Evolutionary conservation across 1,140 invertebrate species (phyloP).

Genomic region (Dendroctonus valens): DNA sequence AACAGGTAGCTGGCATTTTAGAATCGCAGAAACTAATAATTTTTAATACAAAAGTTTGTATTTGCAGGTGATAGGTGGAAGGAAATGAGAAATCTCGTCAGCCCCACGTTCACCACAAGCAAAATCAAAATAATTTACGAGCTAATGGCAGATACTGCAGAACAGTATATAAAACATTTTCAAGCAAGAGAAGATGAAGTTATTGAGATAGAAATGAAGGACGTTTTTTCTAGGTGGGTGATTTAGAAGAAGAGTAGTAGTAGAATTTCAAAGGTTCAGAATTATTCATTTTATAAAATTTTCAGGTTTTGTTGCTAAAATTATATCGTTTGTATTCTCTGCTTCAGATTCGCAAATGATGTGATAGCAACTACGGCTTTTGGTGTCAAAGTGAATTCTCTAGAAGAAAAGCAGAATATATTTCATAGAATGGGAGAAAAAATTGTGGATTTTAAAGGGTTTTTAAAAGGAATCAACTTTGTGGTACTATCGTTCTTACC

Average conservation of each 20-base stretch:
- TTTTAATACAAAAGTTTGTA: not conserved
- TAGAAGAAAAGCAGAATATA: constrained; percentile 53
- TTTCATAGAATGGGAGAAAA: constrained; percentile 54
- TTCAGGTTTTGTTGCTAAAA: no score
- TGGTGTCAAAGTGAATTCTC: constrained; percentile 57
- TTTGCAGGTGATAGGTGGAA: constrained; percentile 51
- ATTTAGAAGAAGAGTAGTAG: not conserved
- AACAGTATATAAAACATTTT: constrained; percentile 38
- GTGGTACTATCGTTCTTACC: constrained; percentile 7
- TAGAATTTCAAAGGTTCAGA: no score
- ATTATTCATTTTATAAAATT: no score
- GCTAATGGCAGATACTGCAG: constrained; percentile 45
- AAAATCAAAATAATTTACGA: constrained; percentile 51
- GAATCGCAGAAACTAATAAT: not conserved
- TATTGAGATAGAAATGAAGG: constrained; percentile 44
- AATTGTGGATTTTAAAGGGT: constrained; percentile 17
- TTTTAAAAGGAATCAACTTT: constrained; percentile 17
- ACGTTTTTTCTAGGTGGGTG: constrained; percentile 42
- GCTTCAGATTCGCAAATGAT: constrained; percentile 54
- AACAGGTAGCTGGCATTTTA: constrained; percentile 8
- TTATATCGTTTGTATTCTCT: not conserved
- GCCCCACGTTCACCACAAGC: constrained; percentile 51
- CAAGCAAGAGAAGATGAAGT: constrained; percentile 15
- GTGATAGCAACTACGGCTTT: constrained; percentile 58
- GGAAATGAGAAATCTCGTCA: constrained; percentile 48